These are phyloP conservation scores for Dioctria linearis DNA, from an alignment of 2,888 invertebrate genomes.

Conservation along the genomic window DNA sequence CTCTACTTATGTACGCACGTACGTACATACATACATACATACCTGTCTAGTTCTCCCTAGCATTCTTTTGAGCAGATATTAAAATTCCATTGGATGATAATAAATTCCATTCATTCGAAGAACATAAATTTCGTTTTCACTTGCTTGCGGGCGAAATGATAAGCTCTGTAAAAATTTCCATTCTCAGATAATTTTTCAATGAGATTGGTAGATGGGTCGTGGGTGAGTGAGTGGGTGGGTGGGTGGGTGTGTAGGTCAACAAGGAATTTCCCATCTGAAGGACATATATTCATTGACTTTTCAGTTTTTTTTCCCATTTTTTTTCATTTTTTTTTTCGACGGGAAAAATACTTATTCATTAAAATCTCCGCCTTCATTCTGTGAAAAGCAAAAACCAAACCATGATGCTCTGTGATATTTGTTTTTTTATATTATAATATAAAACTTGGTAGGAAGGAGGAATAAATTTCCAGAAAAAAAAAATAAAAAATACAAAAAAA, in stretches of 20 bases:
- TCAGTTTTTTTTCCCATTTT: too few species aligned
- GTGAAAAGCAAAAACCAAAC: too few species aligned
- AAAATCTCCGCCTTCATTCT: too few species aligned
- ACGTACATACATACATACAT: too few species aligned
- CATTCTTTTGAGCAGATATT: slow-evolving; percentile 10
- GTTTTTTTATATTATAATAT: not conserved
- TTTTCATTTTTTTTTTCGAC: slow-evolving; percentile 11
- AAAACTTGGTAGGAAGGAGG: not conserved
- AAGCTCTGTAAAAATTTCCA: slow-evolving; percentile 7
- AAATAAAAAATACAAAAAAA: not conserved
- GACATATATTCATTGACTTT: too few species aligned
- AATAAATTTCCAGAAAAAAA: not conserved
- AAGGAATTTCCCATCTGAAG: too few species aligned
- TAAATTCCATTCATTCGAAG: slow-evolving; percentile 27
- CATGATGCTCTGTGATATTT: not conserved
- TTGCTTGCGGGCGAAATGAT: slow-evolving; percentile 25
- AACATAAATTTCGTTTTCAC: slow-evolving; percentile 26
- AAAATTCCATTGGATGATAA: slow-evolving; percentile 38
- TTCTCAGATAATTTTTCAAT: not conserved
- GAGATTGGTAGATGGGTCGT: not conserved
- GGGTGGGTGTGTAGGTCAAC: too few species aligned
- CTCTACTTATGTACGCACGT: too few species aligned
- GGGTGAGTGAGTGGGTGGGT: not conserved
- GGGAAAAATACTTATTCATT: slow-evolving; percentile 9
- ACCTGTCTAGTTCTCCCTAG: too few species aligned